Percentiles rank a stretch among this genome's conserved stretches.
phyloP scores from a whole-genome alignment of 2,888 invertebrate genomes.

The Cephus spinipes region DNA sequence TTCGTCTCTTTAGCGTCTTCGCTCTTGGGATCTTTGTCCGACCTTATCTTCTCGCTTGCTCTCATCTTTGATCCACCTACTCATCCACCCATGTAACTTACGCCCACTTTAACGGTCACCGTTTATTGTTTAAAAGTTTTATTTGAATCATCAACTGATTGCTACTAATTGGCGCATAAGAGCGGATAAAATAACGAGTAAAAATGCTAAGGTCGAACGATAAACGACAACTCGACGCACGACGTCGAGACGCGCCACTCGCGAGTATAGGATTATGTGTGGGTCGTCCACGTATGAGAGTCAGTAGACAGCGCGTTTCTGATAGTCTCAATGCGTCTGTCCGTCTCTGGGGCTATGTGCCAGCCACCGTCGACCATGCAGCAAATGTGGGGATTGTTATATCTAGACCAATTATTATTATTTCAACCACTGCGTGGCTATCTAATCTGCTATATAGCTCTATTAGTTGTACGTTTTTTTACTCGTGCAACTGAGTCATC shows the following conservation, averaged over 20 bases:
- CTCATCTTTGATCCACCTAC: background rate
- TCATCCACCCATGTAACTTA: too few species aligned
- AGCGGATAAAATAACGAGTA: background rate
- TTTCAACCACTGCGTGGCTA: background rate
- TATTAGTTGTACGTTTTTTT: background rate
- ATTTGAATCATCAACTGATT: background rate
- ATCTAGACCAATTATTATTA: background rate
- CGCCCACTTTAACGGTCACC: background rate
- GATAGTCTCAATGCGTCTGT: background rate
- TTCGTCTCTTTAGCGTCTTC: background rate
- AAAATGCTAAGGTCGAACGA: background rate
- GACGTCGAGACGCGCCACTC: background rate
- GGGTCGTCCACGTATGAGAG: background rate
- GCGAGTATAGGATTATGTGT: background rate
- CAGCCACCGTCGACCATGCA: background rate
- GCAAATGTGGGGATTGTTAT: background rate
- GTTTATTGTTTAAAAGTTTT: background rate
- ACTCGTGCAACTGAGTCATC: background rate
- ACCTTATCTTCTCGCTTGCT: background rate
- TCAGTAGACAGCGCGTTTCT: background rate
- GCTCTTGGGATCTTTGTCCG: background rate
- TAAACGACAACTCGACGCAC: background rate
- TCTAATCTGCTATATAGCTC: background rate
- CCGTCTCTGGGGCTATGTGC: background rate
- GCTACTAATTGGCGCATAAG: background rate